Base-by-base conservation (phyloP, 1,140 invertebrate species). In the Teleopsis dalmanni region DNA sequence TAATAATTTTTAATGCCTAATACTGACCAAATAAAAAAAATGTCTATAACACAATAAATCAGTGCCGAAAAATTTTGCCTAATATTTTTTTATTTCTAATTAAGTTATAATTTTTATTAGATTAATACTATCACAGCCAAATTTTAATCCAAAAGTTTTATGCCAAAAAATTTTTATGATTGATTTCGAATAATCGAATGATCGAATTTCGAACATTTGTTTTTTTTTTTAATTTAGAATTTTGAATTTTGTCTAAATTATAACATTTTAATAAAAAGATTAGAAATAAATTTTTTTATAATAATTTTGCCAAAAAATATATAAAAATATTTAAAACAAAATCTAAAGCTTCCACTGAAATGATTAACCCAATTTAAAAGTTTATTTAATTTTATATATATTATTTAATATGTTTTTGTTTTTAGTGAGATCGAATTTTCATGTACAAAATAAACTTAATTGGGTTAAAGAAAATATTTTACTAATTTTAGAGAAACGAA, bases 121-220 rank as follows among this genome's bases (percentile, higher is more conserved):
- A 48, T 57, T 62, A 62, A 64, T 58, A 60, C 65, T 68, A 68
- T 68, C 65, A 68, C 65, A 68, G 65, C 65, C 65, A 68, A 68
- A 68, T 68, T 67, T 68, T 65, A 61, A 66, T 65, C 64, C 65
- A 67, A 68, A 66, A 41, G 37, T 33, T 50, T 54, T 36, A 46
- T 46, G 45, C 48, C 48, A 47, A 50, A 50, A 47, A 36, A n/a
- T 51, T 46, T 57, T n/a, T n/a, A n/a, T n/a, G 41, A 27, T 7
- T 22, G 41, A 27, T 43, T 43, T 43, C 41, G n/a, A n/a, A 43
- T 27, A 27, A 25, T 16, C 16, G 41, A 29, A 11, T 13, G 31
- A 4, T 21, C 25, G 4, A 21, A 13, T 43, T 50, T 34, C 23
- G 23, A 8, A 26, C 45, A 49, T 49, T 50, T 50, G 48, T 57